Conservation (phyloP, 2,113 vertebrate species). For the Xiphophorus hellerii region DNA sequence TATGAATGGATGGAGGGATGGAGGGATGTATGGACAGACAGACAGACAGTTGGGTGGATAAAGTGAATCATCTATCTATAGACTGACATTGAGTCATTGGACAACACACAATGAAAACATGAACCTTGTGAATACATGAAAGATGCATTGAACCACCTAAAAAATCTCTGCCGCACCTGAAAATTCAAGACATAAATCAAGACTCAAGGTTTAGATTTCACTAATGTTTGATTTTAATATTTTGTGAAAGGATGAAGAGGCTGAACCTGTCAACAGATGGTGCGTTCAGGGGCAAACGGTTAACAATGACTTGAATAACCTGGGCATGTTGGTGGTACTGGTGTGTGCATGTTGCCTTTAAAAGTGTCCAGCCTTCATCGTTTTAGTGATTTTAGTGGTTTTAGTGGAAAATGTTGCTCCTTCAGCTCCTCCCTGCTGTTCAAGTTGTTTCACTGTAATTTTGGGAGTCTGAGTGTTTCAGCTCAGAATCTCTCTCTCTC, state of each 20-base stretch:
- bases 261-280: neutral
- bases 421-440: slow-evolving; percentile 25
- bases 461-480: slow-evolving; percentile 28
- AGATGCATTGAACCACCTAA: too few species aligned
- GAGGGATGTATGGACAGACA: too few species aligned
- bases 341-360: neutral
- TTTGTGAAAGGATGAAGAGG: neutral
- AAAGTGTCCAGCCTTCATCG: neutral
- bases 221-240: neutral
- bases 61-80: too few species aligned
- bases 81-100: too few species aligned
- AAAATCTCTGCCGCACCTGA: too few species aligned
- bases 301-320: neutral
- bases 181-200: neutral
- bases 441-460: slow-evolving; percentile 33
- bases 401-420: slow-evolving; percentile 3
- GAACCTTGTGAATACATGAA: too few species aligned
- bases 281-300: neutral
- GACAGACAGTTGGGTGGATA: too few species aligned
- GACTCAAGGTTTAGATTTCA: neutral
- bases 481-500: slow-evolving; percentile 26
- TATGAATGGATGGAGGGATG: too few species aligned
- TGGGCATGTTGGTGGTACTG: too few species aligned
- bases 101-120: too few species aligned
- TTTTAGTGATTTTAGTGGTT: neutral